Percentiles rank a stretch among this genome's conserved stretches.
phyloP scores from a whole-genome alignment of 2,113 vertebrate genomes.

The Silurus asotus region DNA sequence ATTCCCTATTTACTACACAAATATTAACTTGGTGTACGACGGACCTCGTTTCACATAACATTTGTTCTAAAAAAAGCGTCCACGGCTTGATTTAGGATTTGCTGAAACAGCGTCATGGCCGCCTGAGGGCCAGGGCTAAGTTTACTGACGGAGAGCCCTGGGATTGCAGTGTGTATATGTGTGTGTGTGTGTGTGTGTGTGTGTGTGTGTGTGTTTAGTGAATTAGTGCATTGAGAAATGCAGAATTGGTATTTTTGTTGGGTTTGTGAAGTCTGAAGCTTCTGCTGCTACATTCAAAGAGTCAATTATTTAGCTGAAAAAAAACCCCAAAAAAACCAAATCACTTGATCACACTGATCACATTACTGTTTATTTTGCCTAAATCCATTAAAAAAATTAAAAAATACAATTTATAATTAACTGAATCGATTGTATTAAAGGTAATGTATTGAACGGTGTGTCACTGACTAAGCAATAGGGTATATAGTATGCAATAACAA shows the following conservation, averaged over 20 bases:
- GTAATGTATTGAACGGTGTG: background rate
- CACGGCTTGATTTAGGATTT: slow-evolving; percentile 1
- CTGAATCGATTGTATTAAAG: background rate
- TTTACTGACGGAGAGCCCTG: slow-evolving; percentile 1
- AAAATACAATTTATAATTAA: no score
- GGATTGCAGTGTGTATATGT: background rate
- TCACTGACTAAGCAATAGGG: background rate
- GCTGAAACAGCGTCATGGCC: background rate
- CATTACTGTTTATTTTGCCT: no score
- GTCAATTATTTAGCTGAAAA: no score
- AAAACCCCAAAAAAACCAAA: no score
- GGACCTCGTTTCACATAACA: background rate
- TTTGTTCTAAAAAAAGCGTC: background rate
- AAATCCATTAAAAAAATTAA: no score
- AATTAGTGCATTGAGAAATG: background rate
- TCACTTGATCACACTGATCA: no score
- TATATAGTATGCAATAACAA: background rate
- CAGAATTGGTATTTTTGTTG: background rate
- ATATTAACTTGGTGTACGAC: background rate
- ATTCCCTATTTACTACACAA: background rate
- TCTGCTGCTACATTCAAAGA: background rate
- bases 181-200: background rate
- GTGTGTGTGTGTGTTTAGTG: background rate
- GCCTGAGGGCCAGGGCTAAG: background rate
- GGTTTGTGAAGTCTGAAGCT: background rate